Evolutionary conservation across 2,113 vertebrate genomes (phyloP).

Genomic region (Forbesichthys papilliferus): DNA sequence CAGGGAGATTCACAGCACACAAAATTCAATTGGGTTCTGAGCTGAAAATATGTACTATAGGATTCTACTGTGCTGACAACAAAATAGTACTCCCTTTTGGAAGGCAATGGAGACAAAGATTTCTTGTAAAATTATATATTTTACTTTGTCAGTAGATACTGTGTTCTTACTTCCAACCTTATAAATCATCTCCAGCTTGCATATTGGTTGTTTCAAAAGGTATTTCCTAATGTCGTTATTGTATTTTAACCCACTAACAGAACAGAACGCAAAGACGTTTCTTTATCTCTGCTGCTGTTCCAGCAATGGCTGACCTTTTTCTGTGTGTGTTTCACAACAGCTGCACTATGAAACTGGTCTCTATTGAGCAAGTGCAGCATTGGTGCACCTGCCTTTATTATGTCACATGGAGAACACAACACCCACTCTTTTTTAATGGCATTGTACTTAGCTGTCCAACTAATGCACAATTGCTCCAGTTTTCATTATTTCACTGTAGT

Average conservation of each 20-base stretch:
- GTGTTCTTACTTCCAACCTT: background rate
- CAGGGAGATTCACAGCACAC: no score
- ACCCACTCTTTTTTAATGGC: background rate
- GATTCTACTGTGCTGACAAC: background rate
- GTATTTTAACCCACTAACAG: no score
- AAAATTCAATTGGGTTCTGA: no score
- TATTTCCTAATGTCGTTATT: background rate
- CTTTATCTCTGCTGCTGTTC: slow-evolving; percentile 11
- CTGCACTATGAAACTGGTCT: background rate
- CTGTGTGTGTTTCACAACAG: background rate
- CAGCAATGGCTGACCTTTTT: background rate
- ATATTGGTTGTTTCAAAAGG: background rate
- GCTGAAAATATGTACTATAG: no score
- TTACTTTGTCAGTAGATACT: background rate
- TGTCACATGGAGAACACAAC: slow-evolving; percentile 14
- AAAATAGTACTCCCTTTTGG: background rate
- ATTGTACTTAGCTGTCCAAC: no score
- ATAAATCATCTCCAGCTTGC: background rate
- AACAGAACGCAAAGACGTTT: background rate
- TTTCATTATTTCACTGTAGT: background rate
- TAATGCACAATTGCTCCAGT: background rate
- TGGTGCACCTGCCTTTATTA: slow-evolving; percentile 29
- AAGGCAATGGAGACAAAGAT: slow-evolving; percentile 14
- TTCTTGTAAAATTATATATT: background rate
- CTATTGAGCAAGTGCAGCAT: background rate